A percentile compares a stretch with the other conserved stretches of the same genome.
These are phyloP conservation scores for Archilochus colubris DNA, from an alignment of 2,113 vertebrate genomes.

Conservation along the genomic window DNA sequence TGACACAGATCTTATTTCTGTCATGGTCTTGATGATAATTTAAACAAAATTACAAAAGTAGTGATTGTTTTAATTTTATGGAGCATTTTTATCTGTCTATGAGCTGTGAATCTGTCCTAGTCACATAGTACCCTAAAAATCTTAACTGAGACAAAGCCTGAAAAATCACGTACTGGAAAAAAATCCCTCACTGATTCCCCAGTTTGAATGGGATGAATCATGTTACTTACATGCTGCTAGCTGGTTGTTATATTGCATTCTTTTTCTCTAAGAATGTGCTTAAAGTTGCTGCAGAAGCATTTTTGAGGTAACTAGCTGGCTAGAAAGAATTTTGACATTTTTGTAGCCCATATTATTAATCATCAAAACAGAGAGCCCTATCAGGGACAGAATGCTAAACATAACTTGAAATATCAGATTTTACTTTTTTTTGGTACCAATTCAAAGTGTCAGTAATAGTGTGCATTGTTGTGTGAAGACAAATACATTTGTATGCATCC, in stretches of 20 bases:
- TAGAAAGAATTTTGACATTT: constrained; percentile 40
- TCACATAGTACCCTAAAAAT: not conserved
- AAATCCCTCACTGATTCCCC: not conserved
- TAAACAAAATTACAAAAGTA: not conserved
- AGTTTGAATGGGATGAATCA: not conserved
- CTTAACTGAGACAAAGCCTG: not conserved
- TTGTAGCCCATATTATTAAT: not conserved
- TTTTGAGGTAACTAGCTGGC: constrained; percentile 5
- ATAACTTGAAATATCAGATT: not conserved
- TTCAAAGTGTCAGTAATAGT: not conserved
- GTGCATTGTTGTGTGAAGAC: not conserved
- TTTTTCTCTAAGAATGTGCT: constrained; percentile 11
- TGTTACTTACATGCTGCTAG: constrained; percentile 3
- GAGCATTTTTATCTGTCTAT: not conserved
- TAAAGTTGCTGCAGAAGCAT: constrained; percentile 21
- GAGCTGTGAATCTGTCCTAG: not conserved
- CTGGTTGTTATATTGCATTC: not conserved
- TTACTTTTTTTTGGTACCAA: not conserved
- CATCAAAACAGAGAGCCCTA: constrained; percentile 5
- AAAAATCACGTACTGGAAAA: not conserved
- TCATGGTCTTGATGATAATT: not conserved
- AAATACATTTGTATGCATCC: not conserved
- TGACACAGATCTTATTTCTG: not conserved
- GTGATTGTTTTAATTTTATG: not conserved
- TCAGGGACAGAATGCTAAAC: not conserved